phyloP scores from a whole-genome alignment of 2,113 vertebrate species.

The Albula goreensis region DNA sequence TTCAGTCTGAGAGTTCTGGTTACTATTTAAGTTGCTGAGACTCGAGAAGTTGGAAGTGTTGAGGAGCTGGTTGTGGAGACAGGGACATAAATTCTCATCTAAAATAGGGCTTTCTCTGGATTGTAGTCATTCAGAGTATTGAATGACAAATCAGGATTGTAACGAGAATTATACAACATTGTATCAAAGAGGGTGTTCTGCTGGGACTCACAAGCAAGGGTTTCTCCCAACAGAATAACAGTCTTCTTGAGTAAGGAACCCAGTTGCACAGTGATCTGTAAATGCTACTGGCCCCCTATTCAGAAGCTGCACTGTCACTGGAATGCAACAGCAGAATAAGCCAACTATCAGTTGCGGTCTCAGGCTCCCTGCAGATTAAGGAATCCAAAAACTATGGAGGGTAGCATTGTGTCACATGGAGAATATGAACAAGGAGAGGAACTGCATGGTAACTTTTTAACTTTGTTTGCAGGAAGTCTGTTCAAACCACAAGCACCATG shows the following conservation, averaged over 20 bases:
- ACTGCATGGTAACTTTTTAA: not conserved
- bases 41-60: not conserved
- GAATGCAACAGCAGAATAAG: not conserved
- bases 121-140: not conserved
- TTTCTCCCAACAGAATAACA: not conserved
- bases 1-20: not conserved
- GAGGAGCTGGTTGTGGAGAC: not conserved
- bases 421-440: not conserved
- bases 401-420: not conserved
- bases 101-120: not conserved
- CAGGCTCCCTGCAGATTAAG: not conserved
- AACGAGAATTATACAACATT: not conserved
- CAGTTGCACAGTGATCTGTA: not conserved
- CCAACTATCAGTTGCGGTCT: not conserved
- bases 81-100: not conserved
- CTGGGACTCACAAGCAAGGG: not conserved
- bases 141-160: not conserved
- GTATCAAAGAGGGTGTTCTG: not conserved
- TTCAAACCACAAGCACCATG: not conserved
- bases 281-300: not conserved
- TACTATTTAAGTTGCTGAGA: not conserved
- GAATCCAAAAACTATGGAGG: not conserved
- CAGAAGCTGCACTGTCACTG: not conserved
- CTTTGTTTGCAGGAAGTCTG: not conserved
- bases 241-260: not conserved